Conservation (phyloP, 1,140 invertebrate genomes). For the Trachymyrmex septentrionalis region DNA sequence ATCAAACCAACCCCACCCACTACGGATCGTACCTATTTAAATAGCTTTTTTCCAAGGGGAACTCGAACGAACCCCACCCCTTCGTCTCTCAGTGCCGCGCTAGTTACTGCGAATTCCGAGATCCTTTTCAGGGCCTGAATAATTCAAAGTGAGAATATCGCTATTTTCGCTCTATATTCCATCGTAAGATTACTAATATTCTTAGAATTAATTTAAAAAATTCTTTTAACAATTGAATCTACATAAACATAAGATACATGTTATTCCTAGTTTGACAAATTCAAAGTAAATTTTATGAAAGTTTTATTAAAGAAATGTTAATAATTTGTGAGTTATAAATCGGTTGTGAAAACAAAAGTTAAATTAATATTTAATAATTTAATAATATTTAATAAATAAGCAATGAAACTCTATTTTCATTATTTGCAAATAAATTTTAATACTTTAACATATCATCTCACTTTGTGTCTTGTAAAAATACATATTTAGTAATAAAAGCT, state of each 20-base stretch:
- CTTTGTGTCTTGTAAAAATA: not conserved
- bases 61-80: conserved; percentile 77
- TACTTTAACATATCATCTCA: not conserved
- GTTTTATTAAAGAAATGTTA: not conserved
- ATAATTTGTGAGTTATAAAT: not conserved
- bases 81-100: conserved; percentile 68
- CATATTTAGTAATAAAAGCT: too few relatives aligned
- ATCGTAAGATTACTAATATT: conserved; percentile 36
- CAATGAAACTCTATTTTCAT: not conserved
- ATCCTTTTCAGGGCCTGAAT: conserved; percentile 78
- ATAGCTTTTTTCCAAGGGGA: conserved; percentile 85
- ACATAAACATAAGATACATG: not conserved
- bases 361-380: not conserved
- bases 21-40: conserved; percentile 84
- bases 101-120: conserved; percentile 83
- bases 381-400: too few relatives aligned
- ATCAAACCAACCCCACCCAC: conserved; percentile 77
- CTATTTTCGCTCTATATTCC: conserved; percentile 71
- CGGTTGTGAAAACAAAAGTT: not conserved
- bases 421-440: not conserved
- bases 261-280: not conserved
- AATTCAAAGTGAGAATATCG: conserved; percentile 67
- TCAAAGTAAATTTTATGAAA: too few relatives aligned
- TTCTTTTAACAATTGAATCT: not conserved
- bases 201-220: not conserved